Percentiles rank a stretch among this genome's conserved stretches.
Evolutionary conservation across 2,888 invertebrate species (phyloP).

Genomic region (Heliconius ismenius): DNA sequence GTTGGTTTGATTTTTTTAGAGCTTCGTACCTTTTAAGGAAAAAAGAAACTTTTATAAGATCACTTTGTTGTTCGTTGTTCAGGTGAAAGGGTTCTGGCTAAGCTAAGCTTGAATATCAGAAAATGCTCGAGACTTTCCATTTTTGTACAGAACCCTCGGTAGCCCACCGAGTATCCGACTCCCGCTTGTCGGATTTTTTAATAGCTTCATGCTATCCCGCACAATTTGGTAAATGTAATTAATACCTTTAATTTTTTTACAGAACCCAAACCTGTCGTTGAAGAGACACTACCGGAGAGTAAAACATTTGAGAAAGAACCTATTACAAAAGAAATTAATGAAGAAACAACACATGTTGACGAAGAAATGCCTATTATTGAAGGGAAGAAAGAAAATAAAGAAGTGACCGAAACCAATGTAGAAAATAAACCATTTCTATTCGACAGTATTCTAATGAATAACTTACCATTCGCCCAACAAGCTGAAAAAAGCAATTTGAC

Average conservation of each 20-base stretch:
- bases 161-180: no score
- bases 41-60: no score
- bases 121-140: no score
- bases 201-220: no score
- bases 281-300: slow-evolving; percentile 24
- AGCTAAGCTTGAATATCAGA: no score
- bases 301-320: slow-evolving; percentile 17
- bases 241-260: slow-evolving; percentile 33
- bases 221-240: not conserved
- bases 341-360: slow-evolving; percentile 30
- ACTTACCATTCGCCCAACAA: slow-evolving; percentile 65
- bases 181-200: no score
- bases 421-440: slow-evolving; percentile 37
- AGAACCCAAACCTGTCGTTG: slow-evolving; percentile 33
- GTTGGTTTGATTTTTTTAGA: no score
- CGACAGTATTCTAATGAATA: slow-evolving; percentile 48
- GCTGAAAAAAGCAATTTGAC: slow-evolving; percentile 69
- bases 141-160: no score
- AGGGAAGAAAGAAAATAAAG: slow-evolving; percentile 32
- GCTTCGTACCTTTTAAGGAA: no score
- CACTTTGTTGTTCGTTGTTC: no score
- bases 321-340: slow-evolving; percentile 11
- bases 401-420: slow-evolving; percentile 29
- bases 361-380: slow-evolving; percentile 40
- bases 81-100: no score